Percentiles rank a stretch among this genome's conserved stretches.
Conservation (phyloP, 1,140 invertebrate genomes). For the Thrips palmi region DNA sequence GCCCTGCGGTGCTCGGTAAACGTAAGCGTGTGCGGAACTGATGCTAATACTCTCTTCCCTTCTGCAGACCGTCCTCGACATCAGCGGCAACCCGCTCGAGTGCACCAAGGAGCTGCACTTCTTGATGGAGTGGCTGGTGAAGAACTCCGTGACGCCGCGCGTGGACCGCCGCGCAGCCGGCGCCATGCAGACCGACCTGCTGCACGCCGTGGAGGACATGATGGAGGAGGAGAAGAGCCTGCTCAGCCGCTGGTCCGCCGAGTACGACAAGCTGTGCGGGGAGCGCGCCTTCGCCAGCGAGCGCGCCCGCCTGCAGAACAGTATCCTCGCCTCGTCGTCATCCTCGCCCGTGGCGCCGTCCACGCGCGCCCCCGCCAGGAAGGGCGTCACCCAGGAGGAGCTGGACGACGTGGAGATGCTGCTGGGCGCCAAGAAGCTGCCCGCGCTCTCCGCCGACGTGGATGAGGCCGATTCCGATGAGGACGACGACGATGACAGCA, state of each 20-base stretch:
- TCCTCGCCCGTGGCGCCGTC: too few species aligned
- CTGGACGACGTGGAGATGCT: too few species aligned
- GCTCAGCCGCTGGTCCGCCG: too few species aligned
- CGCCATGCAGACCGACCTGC: slow-evolving; percentile 7
- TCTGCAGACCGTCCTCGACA: slow-evolving; percentile 22
- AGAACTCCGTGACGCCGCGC: slow-evolving; percentile 21
- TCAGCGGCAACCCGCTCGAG: slow-evolving; percentile 24
- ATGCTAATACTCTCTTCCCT: slow-evolving; percentile 23
- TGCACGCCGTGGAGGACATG: too few species aligned
- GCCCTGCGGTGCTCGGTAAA: slow-evolving; percentile 23
- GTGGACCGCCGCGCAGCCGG: slow-evolving; percentile 15
- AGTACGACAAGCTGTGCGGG: too few species aligned
- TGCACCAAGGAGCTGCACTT: slow-evolving; percentile 25
- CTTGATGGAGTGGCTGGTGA: slow-evolving; percentile 25
- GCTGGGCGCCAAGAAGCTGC: too few species aligned
- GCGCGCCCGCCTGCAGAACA: too few species aligned
- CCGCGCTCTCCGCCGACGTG: slow-evolving; percentile 13
- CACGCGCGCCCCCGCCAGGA: too few species aligned
- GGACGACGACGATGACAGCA: slow-evolving; percentile 16
- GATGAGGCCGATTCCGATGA: slow-evolving; percentile 15
- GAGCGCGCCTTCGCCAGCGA: too few species aligned
- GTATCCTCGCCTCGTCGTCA: too few species aligned
- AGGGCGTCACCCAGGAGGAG: too few species aligned
- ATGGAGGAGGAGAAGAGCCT: too few species aligned
- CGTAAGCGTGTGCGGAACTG: slow-evolving; percentile 20